Evolutionary conservation across 2,888 invertebrate species (phyloP).

Genomic region (Minunthozetes semirufus): DNA sequence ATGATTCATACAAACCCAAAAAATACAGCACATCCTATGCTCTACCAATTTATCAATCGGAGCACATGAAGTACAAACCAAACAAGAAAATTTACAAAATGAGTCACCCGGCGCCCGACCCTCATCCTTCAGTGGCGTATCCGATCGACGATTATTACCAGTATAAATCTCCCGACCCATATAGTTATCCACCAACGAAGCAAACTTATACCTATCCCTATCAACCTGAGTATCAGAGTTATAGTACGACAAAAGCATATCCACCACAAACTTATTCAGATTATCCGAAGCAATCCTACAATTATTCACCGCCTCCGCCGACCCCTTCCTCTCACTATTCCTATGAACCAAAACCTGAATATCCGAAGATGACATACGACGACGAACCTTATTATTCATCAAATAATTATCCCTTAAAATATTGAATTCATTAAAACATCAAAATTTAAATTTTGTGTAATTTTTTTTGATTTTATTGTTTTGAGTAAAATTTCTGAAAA

Average conservation of each 20-base stretch:
- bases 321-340: not conserved
- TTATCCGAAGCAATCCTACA: not conserved
- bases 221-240: not conserved
- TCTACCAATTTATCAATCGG: not conserved
- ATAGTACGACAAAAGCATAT: not conserved
- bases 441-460: not conserved
- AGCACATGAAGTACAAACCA: constrained; percentile 12
- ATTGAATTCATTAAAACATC: constrained; percentile 2
- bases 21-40: not conserved
- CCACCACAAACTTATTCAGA: not conserved
- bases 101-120: not conserved
- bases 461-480: too few species aligned
- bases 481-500: not conserved
- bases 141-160: constrained; percentile 18
- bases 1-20: constrained; percentile 18
- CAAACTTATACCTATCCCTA: constrained; percentile 16
- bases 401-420: not conserved
- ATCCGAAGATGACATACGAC: not conserved
- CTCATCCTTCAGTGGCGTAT: not conserved
- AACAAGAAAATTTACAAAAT: not conserved
- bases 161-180: not conserved
- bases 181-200: not conserved
- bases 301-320: not conserved
- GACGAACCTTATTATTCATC: constrained; percentile 22
- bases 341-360: constrained; percentile 2